Evolutionary conservation across 2,888 invertebrate species (phyloP).

Genomic region (Encarsia formosa): DNA sequence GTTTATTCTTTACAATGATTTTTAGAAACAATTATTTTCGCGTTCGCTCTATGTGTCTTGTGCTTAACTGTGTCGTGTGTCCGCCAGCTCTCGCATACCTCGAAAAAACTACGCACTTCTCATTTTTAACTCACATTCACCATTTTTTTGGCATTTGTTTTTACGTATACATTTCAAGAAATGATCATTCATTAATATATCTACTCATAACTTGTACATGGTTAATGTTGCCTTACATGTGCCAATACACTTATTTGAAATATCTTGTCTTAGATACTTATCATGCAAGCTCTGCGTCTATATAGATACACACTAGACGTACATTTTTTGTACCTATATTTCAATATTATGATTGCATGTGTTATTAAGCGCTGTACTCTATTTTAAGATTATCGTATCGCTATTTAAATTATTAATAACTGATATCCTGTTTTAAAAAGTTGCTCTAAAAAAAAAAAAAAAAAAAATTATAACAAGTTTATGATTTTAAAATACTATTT

Average conservation of each 20-base stretch:
- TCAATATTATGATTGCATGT: slow-evolving; percentile 23
- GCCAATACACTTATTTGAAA: slow-evolving; percentile 8
- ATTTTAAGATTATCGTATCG: no score
- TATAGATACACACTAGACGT: slow-evolving; percentile 1
- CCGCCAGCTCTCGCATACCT: slow-evolving; percentile 21
- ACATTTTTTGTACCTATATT: slow-evolving; percentile 8
- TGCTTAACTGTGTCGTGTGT: slow-evolving; percentile 49
- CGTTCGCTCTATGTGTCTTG: slow-evolving; percentile 39
- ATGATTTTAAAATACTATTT: no score
- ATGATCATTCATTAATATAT: no score
- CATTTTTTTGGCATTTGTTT: no score
- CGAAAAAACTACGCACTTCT: slow-evolving; percentile 15
- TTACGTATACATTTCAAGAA: no score
- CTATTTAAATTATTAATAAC: no score
- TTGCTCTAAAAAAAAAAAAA: no score
- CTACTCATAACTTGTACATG: no score
- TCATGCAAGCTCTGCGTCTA: slow-evolving; percentile 14
- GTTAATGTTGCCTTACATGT: slow-evolving; percentile 14
- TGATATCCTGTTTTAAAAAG: no score
- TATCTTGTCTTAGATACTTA: slow-evolving; percentile 16
- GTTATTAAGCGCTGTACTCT: slow-evolving; percentile 12
- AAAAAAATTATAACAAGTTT: no score
- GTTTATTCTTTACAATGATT: no score
- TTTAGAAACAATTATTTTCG: no score
- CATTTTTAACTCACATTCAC: slow-evolving; percentile 30